Percentiles rank a stretch among this genome's conserved stretches.
Evolutionary conservation across 2,797 vertebrate species (phyloP).

Genomic region (Gymnodraco acuticeps): DNA sequence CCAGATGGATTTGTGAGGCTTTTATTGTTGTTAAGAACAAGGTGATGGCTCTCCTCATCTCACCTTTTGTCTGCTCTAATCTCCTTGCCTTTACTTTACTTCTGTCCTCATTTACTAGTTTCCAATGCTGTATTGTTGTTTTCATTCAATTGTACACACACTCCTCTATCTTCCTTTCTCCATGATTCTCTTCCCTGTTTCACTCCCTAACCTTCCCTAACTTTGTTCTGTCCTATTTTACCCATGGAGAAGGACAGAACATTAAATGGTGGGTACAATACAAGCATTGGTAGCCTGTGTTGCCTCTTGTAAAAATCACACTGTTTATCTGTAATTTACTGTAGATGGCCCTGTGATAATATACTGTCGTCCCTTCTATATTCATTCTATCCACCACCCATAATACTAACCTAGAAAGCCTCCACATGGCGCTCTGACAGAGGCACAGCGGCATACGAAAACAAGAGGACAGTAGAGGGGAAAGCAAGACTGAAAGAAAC

Average conservation of each 20-base stretch:
- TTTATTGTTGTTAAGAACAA: constrained; percentile 57
- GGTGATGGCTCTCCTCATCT: constrained; percentile 48
- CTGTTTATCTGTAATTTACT: constrained; percentile 15
- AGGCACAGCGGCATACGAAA: constrained; percentile 11
- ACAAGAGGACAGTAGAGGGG: constrained; percentile 11
- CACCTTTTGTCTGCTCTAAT: constrained; percentile 47
- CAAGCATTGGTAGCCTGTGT: background rate
- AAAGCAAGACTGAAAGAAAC: constrained; percentile 28
- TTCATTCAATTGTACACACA: background rate
- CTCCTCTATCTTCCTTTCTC: background rate
- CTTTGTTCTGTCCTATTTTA: background rate
- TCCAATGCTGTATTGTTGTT: background rate
- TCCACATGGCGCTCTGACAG: background rate
- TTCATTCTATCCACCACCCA: background rate
- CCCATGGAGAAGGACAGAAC: background rate
- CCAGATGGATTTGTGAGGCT: constrained; percentile 55
- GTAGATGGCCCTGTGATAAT: constrained; percentile 10
- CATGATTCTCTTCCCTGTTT: constrained; percentile 2
- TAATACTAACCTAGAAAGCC: constrained; percentile 6
- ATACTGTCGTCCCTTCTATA: background rate
- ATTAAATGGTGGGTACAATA: background rate
- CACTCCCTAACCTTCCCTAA: background rate
- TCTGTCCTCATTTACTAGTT: constrained; percentile 18
- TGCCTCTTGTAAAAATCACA: constrained; percentile 11
- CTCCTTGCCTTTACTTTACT: constrained; percentile 36